Base-by-base conservation (phyloP, 2,113 vertebrate species). In the Himantopus leucocephalus region DNA sequence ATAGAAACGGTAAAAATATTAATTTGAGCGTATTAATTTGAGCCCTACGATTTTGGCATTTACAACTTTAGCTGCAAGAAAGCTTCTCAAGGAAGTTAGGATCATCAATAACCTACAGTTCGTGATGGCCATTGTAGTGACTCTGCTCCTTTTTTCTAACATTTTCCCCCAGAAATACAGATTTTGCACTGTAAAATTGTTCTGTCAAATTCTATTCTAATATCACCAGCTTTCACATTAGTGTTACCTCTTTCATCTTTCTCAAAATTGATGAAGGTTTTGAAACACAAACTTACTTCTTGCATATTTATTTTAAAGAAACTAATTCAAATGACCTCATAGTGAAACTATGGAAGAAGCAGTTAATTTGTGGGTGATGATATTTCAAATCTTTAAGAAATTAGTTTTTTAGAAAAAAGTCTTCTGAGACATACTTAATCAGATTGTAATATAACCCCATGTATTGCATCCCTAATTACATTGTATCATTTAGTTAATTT, bases 401-500 rank as follows among this genome's bases (percentile, higher is more conserved):
- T 81, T 66, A 66, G 34, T 41, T 91, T 94, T 88, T 88, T 72
- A 74, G 52, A 64, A 92, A 73, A 83, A 34, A 78, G 45, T 74
- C 74, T 94, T 93, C 48, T 75, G 75, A 91, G 84, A 91, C 71
- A 19, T 87, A 85, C 95, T 96, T 92, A 95, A 96, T 96, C 86
- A 97, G 59, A 96, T 94, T 84, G 43, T 77, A 90, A 80, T 58
- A 74, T 58, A 96, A 92, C 56, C 39, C 35, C 52, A 67, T 68
- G 88, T 91, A 92, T 56, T 94, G 72, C 47, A 72, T 96, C 64
- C n/a, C 48, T 97, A 96, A 96, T 96, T 94, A 94, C n/a, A 78
- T 88, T 96, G 90, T 84, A 92, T 95, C 52, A 2, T 92, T 95
- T 82, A 45, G 92, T 77, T 96, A 95, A 97, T 96, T 92, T 94